Conservation (phyloP, 2,797 vertebrate species). For the Hybognathus amarus region DNA sequence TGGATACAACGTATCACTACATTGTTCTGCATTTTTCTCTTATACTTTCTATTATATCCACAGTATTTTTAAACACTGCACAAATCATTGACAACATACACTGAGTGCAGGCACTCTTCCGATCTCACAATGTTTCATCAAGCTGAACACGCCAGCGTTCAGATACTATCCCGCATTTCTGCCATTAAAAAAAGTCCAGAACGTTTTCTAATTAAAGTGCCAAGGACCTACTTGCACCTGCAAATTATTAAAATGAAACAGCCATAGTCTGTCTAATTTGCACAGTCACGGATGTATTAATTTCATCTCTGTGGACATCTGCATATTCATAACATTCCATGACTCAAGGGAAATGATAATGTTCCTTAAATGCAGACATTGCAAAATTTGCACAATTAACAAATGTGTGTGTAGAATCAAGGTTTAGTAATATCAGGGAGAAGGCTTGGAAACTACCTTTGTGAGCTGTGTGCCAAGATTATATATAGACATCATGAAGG, state of each 20-base stretch:
- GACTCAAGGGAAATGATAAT: conserved; percentile 46
- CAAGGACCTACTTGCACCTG: conserved; percentile 38
- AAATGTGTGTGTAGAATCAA: conserved; percentile 27
- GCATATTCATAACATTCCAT: conserved; percentile 38
- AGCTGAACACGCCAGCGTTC: neutral
- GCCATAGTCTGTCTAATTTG: conserved; percentile 29
- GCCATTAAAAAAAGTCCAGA: conserved; percentile 2
- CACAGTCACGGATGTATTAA: conserved; percentile 41
- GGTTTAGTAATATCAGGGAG: conserved; percentile 12
- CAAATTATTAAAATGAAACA: conserved; percentile 44
- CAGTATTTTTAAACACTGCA: neutral
- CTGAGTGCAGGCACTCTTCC: conserved; percentile 72
- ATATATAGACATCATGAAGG: conserved; percentile 19
- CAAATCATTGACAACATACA: conserved; percentile 35
- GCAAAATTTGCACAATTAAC: conserved; percentile 46
- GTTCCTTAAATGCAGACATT: conserved; percentile 50
- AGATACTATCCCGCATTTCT: neutral
- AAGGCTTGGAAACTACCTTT: conserved; percentile 33
- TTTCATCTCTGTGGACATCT: conserved; percentile 44
- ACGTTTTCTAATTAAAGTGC: conserved; percentile 34
- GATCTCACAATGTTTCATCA: conserved; percentile 69
- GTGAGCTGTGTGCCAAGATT: conserved; percentile 36
- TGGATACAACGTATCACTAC: conserved; percentile 31
- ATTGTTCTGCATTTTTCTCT: neutral
- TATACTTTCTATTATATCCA: neutral